phyloP scores from a whole-genome alignment of 2,113 vertebrate species.

The Tretioscincus oriximinensis region DNA sequence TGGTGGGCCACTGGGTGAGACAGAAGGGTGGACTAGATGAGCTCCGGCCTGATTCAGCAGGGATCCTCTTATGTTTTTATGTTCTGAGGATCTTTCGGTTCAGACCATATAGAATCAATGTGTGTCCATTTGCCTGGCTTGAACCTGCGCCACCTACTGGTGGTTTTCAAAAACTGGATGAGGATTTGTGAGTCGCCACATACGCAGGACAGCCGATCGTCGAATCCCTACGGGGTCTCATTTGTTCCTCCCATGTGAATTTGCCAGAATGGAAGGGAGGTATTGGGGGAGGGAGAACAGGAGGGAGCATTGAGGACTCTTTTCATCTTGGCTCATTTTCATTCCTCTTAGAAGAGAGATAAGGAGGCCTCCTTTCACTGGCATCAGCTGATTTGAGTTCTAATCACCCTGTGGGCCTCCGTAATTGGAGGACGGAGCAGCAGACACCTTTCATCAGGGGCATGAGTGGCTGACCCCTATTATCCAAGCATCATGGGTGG shows the following conservation, averaged over 20 bases:
- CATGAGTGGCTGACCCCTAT: constrained; percentile 86
- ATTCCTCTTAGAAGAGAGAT: not conserved
- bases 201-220: no score
- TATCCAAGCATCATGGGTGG: constrained; percentile 76
- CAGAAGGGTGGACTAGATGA: no score
- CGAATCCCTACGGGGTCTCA: not conserved
- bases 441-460: constrained; percentile 84
- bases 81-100: no score
- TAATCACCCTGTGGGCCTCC: not conserved
- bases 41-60: no score
- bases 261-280: not conserved
- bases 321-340: constrained; percentile 4
- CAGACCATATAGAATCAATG: no score
- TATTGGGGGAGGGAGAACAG: not conserved
- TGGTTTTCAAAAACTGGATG: not conserved
- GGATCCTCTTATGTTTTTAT: no score
- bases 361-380: not conserved
- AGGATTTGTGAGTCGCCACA: not conserved
- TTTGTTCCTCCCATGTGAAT: not conserved
- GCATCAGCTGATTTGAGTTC: not conserved
- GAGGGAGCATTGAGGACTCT: not conserved
- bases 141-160: not conserved
- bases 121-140: not conserved
- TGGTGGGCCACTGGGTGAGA: no score
- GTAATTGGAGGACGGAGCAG: constrained; percentile 69